Percentiles rank a stretch among this genome's conserved stretches.
Evolutionary conservation across 2,888 invertebrate species (phyloP).

Genomic region (Eutolmus rufibarbis): DNA sequence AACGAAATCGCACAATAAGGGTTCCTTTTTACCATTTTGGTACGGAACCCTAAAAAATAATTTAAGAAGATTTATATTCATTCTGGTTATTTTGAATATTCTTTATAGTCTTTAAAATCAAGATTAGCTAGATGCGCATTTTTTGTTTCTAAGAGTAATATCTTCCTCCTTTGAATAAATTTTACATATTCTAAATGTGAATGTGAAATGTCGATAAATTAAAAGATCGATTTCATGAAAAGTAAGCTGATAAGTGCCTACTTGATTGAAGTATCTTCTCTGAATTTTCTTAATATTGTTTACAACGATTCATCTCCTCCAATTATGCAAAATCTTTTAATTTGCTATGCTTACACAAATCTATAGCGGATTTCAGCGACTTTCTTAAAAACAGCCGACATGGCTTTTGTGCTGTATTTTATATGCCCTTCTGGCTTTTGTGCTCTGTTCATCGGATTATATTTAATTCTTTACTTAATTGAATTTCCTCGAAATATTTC

Average conservation of each 20-base stretch:
- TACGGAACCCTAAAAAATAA: too few relatives aligned
- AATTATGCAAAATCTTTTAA: neutral
- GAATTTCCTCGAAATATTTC: neutral
- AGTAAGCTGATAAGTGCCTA: neutral
- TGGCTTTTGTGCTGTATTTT: neutral
- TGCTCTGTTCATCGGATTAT: neutral
- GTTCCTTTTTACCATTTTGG: too few relatives aligned
- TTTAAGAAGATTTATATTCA: too few relatives aligned
- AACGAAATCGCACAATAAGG: too few relatives aligned
- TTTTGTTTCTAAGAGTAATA: too few relatives aligned
- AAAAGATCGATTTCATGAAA: neutral
- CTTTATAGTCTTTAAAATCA: too few relatives aligned
- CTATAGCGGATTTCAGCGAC: neutral
- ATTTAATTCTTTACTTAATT: neutral
- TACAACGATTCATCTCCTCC: neutral
- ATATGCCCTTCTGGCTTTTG: neutral
- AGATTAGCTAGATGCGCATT: too few relatives aligned
- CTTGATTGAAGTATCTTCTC: neutral
- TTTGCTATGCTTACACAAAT: neutral
- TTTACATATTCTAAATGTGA: too few relatives aligned
- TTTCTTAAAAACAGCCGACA: too few relatives aligned
- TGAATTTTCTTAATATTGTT: neutral
- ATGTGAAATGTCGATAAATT: too few relatives aligned
- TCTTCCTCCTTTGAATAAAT: too few relatives aligned
- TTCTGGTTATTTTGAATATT: too few relatives aligned